Evolutionary conservation across 2,797 vertebrate species (phyloP).

Genomic region (Chelon labrosus): DNA sequence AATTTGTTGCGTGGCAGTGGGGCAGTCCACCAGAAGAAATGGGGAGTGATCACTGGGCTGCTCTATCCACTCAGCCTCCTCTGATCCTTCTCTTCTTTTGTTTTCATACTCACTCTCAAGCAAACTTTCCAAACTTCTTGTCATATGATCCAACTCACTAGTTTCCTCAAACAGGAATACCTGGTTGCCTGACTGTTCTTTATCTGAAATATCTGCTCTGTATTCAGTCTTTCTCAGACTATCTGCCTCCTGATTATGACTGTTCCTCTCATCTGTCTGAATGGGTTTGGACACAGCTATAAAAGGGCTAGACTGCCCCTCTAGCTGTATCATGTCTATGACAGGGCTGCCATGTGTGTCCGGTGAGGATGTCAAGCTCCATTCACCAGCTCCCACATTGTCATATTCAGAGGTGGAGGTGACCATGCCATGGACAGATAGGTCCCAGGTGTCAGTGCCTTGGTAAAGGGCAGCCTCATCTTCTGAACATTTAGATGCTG

Average conservation of each 20-base stretch:
- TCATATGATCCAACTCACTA: constrained; percentile 35
- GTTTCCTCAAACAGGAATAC: constrained; percentile 76
- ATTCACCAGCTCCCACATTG: constrained; percentile 72
- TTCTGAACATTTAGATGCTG: constrained; percentile 38
- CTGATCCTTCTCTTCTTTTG: constrained; percentile 38
- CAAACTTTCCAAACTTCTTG: constrained; percentile 29
- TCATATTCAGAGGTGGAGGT: constrained; percentile 83
- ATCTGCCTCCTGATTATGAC: constrained; percentile 22
- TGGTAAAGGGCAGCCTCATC: constrained; percentile 19
- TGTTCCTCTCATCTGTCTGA: constrained; percentile 19
- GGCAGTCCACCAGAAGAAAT: constrained; percentile 73
- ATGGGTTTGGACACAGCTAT: constrained; percentile 63
- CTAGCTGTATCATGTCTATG: constrained; percentile 68
- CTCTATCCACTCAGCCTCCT: constrained; percentile 60
- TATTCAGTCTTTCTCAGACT: constrained; percentile 9
- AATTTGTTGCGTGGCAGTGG: constrained; percentile 26
- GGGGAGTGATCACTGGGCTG: constrained; percentile 69
- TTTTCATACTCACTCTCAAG: constrained; percentile 49
- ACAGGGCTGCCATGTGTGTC: constrained; percentile 59
- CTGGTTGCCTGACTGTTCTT: constrained; percentile 48
- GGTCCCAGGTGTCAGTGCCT: constrained; percentile 51
- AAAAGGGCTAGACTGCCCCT: constrained; percentile 79
- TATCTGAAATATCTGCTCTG: constrained; percentile 16
- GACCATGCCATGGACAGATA: constrained; percentile 74
- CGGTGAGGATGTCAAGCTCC: constrained; percentile 73